Base-by-base conservation (phyloP, 2,888 invertebrate genomes). In the Halictus quadricinctus region DNA sequence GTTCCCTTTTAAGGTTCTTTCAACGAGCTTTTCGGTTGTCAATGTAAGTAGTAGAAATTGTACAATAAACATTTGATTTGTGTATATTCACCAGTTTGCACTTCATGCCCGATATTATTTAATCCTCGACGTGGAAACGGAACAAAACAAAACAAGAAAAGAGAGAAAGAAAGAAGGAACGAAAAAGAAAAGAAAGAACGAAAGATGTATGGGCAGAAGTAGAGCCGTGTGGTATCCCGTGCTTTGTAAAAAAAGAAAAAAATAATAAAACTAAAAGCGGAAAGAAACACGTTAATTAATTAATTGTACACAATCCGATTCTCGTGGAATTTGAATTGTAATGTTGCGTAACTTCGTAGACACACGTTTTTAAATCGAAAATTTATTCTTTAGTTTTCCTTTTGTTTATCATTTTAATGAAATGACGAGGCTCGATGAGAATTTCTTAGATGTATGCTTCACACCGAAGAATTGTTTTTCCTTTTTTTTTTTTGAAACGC, bases 41-140 rank as follows among this genome's bases (percentile, higher is more conserved):
- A 90, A 90, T 92, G 90, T 92, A 92, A 92, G 91, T 92, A 92
- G 91, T 88, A 90, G 88, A 90, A 92, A 92, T 91, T 92, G 91
- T 92, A 92, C 90, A 92, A 90, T 89, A 91, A 90, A 89, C 87
- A 90, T 88, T 90, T 90, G 89, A 91, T 90, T 91, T 91, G 88
- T 91, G 91, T 91, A 91, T 90, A 90, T 87, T 88, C 85, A 88
- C 84, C 87, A 88, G 90, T 89, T 90, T 91, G 91, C 91, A 91
- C 90, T 90, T 91, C 85, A 90, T 92, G 91, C 90, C 90, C 89
- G 86, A 87, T 85, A 88, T 88, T 88, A 88, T 88, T 88, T 88
- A 88, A 81, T 89, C 87, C 89, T 90, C 73, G 87, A 89, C 85
- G 85, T 89, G 86, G 89, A 83, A 77, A 41, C 36, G 36, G 10